phyloP scores from a whole-genome alignment of 2,888 invertebrate genomes.

The Microchrysa polita region DNA sequence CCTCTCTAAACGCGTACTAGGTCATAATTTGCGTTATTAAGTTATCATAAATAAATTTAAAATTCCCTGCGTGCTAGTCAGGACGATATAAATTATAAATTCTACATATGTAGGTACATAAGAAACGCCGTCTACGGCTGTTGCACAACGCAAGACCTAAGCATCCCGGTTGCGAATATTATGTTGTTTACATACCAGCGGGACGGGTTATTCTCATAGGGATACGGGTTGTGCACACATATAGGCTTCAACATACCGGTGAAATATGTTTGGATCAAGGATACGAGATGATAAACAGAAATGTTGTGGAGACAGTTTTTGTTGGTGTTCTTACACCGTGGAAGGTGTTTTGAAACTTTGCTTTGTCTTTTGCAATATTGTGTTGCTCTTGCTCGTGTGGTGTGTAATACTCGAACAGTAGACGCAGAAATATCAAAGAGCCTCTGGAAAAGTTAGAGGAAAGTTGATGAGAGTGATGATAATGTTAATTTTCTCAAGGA shows the following conservation, averaged over 20 bases:
- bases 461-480: neutral
- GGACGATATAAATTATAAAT: neutral
- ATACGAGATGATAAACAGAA: too few relatives aligned
- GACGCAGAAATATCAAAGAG: neutral
- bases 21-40: conserved; percentile 11
- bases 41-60: conserved; percentile 8
- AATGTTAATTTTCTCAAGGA: neutral
- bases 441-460: neutral
- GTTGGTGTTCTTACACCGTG: neutral
- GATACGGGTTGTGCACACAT: neutral
- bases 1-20: neutral
- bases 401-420: neutral
- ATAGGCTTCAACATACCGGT: neutral
- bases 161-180: neutral
- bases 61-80: neutral
- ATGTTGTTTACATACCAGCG: neutral
- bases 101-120: neutral
- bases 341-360: neutral
- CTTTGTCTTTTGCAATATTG: neutral
- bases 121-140: neutral
- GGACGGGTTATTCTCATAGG: neutral
- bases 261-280: too few relatives aligned
- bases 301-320: too few relatives aligned
- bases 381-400: neutral
- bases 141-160: neutral